These are phyloP conservation scores for Drosophila bocqueti DNA, from an alignment of 1,140 invertebrate genomes.

Conservation along the genomic window DNA sequence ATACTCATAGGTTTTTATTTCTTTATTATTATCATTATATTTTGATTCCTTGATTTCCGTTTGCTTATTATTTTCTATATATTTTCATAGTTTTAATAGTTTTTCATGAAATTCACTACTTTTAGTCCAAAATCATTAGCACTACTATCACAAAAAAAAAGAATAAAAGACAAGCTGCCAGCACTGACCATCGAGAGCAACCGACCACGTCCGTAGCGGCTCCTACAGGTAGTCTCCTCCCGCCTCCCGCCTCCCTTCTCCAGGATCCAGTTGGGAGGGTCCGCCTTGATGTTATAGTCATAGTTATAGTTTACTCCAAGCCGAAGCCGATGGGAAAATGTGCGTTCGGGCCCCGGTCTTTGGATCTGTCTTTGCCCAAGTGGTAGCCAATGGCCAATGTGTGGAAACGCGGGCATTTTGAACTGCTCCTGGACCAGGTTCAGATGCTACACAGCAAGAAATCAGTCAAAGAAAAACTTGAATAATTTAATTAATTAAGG, in stretches of 20 bases:
- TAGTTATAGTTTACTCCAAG: conserved; percentile 64
- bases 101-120: neutral
- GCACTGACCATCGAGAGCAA: conserved; percentile 18
- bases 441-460: conserved; percentile 4
- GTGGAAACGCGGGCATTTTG: conserved; percentile 77
- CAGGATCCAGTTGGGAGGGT: conserved; percentile 37
- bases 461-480: neutral
- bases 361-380: conserved; percentile 53
- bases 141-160: too few species aligned
- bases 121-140: neutral
- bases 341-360: conserved; percentile 49
- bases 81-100: neutral
- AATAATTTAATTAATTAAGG: neutral
- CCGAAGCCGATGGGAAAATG: conserved; percentile 74
- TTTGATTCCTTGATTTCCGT: neutral
- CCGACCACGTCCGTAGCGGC: conserved; percentile 14
- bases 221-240: neutral
- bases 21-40: neutral
- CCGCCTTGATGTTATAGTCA: conserved; percentile 60
- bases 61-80: neutral
- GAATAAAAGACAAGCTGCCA: neutral
- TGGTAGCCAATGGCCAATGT: conserved; percentile 78
- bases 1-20: neutral
- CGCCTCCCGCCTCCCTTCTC: neutral
- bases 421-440: conserved; percentile 18